Evolutionary conservation across 2,797 vertebrate species (phyloP).

Genomic region (Micromesistius poutassou): DNA sequence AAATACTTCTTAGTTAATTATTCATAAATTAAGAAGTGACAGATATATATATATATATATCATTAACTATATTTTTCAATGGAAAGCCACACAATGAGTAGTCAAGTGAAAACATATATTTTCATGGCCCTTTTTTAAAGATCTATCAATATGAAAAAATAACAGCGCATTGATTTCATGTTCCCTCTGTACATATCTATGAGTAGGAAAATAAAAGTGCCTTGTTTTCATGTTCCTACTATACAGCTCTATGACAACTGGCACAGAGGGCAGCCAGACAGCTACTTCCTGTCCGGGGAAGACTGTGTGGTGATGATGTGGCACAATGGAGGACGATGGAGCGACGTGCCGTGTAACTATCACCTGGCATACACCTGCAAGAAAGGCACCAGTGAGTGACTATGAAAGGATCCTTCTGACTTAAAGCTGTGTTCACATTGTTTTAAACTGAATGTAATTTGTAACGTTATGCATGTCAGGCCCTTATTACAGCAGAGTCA

Average conservation of each 20-base stretch:
- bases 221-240: neutral
- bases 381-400: constrained; percentile 85
- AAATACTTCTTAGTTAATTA: neutral
- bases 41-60: neutral
- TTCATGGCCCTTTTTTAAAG: neutral
- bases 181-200: constrained; percentile 74
- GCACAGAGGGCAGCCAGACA: constrained; percentile 91
- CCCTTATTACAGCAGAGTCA: neutral
- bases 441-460: neutral
- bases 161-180: neutral
- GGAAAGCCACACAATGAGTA: neutral
- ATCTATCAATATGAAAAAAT: neutral
- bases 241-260: constrained; percentile 91
- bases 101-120: neutral
- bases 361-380: constrained; percentile 96
- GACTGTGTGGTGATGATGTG: constrained; percentile 96
- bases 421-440: neutral
- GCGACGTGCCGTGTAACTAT: constrained; percentile 94
- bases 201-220: constrained; percentile 48
- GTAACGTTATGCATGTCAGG: neutral
- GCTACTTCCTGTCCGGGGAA: constrained; percentile 93
- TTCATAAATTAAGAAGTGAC: neutral
- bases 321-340: constrained; percentile 92
- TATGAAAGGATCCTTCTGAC: neutral
- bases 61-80: neutral